phyloP scores from a whole-genome alignment of 23 tunicate genomes.

The Ascidia mentula region DNA sequence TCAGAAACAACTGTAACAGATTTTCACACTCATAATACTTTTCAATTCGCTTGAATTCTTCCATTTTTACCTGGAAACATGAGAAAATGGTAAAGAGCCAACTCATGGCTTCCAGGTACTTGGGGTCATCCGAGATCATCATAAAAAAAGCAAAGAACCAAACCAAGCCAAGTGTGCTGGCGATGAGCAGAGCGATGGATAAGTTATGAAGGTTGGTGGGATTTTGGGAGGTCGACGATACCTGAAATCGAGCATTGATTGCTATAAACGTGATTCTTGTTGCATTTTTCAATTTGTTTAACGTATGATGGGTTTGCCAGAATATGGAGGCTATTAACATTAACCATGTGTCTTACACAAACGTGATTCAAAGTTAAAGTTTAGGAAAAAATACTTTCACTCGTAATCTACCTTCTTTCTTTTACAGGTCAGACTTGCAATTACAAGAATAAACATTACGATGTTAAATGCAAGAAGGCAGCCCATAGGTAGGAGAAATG shows the following conservation, averaged over 20 bases:
- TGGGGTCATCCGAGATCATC: not conserved
- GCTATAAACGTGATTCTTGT: too few species aligned
- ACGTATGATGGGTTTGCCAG: too few species aligned
- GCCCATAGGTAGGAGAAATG: conserved; percentile 54
- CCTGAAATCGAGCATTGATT: not conserved
- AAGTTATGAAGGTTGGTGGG: not conserved
- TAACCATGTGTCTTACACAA: too few species aligned
- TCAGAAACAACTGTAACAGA: too few species aligned
- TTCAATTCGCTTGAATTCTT: too few species aligned
- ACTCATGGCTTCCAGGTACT: not conserved
- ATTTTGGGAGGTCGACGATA: conserved; percentile 1
- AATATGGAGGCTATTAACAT: too few species aligned
- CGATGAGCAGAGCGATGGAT: not conserved
- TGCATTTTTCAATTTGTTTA: too few species aligned
- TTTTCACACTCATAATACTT: too few species aligned
- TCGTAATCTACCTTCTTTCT: conserved; percentile 49
- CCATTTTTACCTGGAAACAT: not conserved
- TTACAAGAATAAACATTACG: conserved; percentile 27
- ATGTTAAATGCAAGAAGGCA: conserved; percentile 39
- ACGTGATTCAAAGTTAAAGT: too few species aligned
- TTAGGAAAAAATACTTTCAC: too few species aligned
- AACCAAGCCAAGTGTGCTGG: conserved; percentile 15
- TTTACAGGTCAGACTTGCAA: conserved; percentile 18
- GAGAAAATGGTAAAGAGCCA: conserved; percentile 4
- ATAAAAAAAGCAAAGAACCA: conserved; percentile 5